phyloP scores from a whole-genome alignment of 2,113 vertebrate species.

The Odontophorus gujanensis region DNA sequence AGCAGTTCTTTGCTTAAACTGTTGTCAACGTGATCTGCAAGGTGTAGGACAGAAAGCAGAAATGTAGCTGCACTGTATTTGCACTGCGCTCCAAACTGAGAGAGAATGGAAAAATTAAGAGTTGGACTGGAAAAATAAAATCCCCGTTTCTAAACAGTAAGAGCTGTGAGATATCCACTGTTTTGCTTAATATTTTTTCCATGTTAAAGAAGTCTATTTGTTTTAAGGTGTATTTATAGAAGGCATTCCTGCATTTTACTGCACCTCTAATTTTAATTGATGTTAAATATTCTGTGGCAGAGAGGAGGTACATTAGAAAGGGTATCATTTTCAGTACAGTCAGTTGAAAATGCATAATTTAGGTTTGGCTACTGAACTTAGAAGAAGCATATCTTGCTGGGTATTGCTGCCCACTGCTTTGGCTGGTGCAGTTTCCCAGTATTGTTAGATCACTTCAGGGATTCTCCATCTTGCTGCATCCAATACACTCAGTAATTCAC shows the following conservation, averaged over 20 bases:
- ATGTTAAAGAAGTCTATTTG: background rate
- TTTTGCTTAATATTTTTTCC: slow-evolving; percentile 53
- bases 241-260: background rate
- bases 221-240: slow-evolving; percentile 59
- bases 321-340: background rate
- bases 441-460: background rate
- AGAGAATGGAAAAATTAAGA: slow-evolving; percentile 63
- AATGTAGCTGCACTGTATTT: slow-evolving; percentile 2
- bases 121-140: slow-evolving; percentile 62
- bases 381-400: background rate
- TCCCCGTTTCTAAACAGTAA: slow-evolving; percentile 57
- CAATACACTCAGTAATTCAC: background rate
- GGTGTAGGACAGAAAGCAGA: slow-evolving; percentile 59
- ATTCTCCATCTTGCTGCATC: background rate
- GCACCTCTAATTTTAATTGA: background rate
- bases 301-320: background rate
- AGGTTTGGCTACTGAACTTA: background rate
- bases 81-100: background rate
- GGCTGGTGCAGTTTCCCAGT: background rate
- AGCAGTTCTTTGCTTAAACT: slow-evolving; percentile 14
- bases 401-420: background rate
- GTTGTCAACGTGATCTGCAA: slow-evolving; percentile 23
- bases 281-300: background rate
- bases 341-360: background rate
- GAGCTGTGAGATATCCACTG: slow-evolving; percentile 45